These are phyloP conservation scores for Andricus grossulariae DNA, from an alignment of 1,140 invertebrate species.

Conservation along the genomic window DNA sequence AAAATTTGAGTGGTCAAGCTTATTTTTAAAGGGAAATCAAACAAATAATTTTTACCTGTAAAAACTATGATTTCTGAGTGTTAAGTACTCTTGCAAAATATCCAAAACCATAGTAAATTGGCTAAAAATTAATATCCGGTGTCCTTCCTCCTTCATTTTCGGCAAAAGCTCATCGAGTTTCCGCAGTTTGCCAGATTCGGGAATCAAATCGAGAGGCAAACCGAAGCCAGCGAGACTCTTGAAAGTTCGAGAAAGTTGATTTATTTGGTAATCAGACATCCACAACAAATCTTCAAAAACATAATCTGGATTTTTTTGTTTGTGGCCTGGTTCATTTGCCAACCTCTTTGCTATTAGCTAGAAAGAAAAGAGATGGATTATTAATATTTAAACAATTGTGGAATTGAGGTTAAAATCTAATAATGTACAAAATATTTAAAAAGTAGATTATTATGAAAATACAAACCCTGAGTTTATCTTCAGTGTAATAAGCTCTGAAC, in stretches of 20 bases:
- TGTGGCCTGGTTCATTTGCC: slow-evolving; percentile 83
- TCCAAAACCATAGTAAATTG: slow-evolving; percentile 97
- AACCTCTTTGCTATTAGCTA: slow-evolving; percentile 85
- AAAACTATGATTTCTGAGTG: slow-evolving; percentile 83
- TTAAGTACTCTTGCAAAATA: slow-evolving; percentile 90
- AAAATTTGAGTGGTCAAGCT: too few relatives aligned
- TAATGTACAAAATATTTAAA: slow-evolving; percentile 5
- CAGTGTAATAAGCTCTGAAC: slow-evolving; percentile 86
- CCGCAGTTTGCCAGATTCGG: slow-evolving; percentile 89
- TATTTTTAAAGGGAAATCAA: too few relatives aligned
- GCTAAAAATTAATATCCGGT: slow-evolving; percentile 93
- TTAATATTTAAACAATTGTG: slow-evolving; percentile 11
- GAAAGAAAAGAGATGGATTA: slow-evolving; percentile 13
- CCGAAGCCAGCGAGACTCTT: slow-evolving; percentile 73
- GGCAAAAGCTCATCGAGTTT: slow-evolving; percentile 88
- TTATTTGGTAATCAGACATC: slow-evolving; percentile 94
- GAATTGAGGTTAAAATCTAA: not conserved
- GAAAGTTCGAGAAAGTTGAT: slow-evolving; percentile 83
- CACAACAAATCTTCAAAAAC: slow-evolving; percentile 91
- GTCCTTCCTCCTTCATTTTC: slow-evolving; percentile 82
- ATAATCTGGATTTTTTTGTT: slow-evolving; percentile 88
- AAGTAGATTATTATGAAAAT: not conserved
- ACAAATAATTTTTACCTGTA: slow-evolving; percentile 73
- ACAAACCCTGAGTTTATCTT: slow-evolving; percentile 78
- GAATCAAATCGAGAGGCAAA: slow-evolving; percentile 84